Evolutionary conservation across 1,140 invertebrate species (phyloP), one percentile per base, ranked within the genome.

Genomic region (Cephus cinctus): DNA sequence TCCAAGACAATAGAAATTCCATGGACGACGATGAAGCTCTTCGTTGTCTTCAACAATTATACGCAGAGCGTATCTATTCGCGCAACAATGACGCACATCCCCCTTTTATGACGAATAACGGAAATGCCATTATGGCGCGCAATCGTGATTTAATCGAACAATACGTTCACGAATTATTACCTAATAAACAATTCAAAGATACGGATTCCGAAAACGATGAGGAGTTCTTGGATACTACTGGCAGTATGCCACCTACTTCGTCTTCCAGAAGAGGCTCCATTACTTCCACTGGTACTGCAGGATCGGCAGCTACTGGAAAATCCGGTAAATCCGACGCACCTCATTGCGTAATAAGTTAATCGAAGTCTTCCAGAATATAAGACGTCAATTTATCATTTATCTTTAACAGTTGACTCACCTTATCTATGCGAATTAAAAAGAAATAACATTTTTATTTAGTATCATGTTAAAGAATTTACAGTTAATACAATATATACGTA

Each of bases 181-280:
- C 40, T n/a, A 58, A 43, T 42, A 41, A 18, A 40, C 57, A 51
- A 35, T 56, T 54, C 6, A 52, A 56, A 14, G 60, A 61, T 3
- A 56, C 56, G 0, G 73, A 73, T 20, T 74, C 71, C 0, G 73
- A 76, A 9, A 67, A 72, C 21, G 73, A 77, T 30, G 75, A 77
- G 3, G 73, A 74, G 49, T 77, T 70, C 61, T 62, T 77, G 40
- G 75, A 77, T 22, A 76, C 75, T 20, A 75, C 74, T 23, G 49
- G 61, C 2, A 75, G 51, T 19, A 68, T 76, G 67, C 65, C 61
- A 14, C 57, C 55, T 4, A 25, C 52, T 4, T 36, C 34, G 9
- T 44, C 43, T 14, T 12, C 56, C 18, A 47, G 59, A 12, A 65
- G 61, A 46, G 63, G 58, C 31, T 77, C 73, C 2, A 15, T 75